Conservation (phyloP, 2,113 vertebrate genomes). For the Seriola rivoliana region DNA sequence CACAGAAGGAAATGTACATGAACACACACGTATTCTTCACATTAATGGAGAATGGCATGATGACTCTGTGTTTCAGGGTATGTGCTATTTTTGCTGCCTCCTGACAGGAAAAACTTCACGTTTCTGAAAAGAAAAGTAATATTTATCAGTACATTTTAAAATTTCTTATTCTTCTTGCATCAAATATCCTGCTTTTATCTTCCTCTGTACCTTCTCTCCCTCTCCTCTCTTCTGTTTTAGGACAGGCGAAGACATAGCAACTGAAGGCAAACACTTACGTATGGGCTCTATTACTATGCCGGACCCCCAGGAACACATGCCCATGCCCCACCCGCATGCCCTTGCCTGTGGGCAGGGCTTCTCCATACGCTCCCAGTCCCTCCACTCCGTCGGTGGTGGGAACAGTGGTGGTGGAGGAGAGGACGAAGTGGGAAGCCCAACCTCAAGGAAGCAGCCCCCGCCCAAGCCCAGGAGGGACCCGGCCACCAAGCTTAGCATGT, state of each 20-base stretch:
- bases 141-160: background rate
- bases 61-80: background rate
- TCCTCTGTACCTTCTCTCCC: background rate
- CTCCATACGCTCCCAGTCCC: conserved; percentile 94
- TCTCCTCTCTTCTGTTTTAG: conserved; percentile 78
- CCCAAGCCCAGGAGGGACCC: conserved; percentile 97
- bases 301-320: conserved; percentile 92
- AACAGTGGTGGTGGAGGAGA: conserved; percentile 82
- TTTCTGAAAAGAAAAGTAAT: background rate
- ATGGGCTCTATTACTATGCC: conserved; percentile 98
- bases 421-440: conserved; percentile 92
- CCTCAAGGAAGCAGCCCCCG: conserved; percentile 94
- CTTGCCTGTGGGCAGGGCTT: conserved; percentile 93
- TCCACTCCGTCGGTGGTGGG: conserved; percentile 95
- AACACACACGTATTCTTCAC: background rate
- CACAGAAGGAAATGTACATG: conserved; percentile 1
- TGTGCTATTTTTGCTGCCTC: background rate
- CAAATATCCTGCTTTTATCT: background rate
- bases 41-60: background rate
- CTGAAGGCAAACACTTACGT: conserved; percentile 94
- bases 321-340: conserved; percentile 79
- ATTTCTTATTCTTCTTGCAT: background rate
- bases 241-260: conserved; percentile 91
- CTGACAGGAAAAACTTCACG: background rate
- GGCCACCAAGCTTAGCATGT: conserved; percentile 97